A percentile compares a stretch with the other conserved stretches of the same genome.
Conservation (phyloP, 2,113 vertebrate genomes). For the Silurus meridionalis region DNA sequence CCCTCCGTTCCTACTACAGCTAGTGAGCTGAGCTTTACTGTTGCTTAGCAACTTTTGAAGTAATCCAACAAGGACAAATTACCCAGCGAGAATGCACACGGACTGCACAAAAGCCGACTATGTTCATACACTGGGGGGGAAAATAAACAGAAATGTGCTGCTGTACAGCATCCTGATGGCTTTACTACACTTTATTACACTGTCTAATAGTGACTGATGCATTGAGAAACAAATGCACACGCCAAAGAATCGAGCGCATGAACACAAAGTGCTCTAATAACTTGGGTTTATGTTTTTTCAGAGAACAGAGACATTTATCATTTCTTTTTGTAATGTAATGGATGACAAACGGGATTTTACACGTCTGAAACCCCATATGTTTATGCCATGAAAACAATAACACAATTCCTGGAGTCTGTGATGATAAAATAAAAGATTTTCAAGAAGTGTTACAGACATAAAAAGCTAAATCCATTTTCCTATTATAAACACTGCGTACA, state of each 20-base stretch:
- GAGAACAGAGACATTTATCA: neutral
- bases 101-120: conserved; percentile 40
- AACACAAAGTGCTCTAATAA: neutral
- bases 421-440: neutral
- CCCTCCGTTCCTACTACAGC: conserved; percentile 9
- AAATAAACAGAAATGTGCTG: conserved; percentile 12
- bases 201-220: neutral
- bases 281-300: neutral
- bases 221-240: no score
- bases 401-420: neutral
- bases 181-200: conserved; percentile 22
- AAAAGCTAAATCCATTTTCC: no score
- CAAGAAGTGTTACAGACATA: neutral
- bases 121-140: conserved; percentile 2
- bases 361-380: neutral
- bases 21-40: conserved; percentile 50
- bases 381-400: neutral
- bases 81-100: conserved; percentile 32
- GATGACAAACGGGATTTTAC: neutral
- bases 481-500: no score
- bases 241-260: no score
- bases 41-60: conserved; percentile 63
- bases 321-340: neutral
- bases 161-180: neutral
- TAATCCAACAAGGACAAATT: conserved; percentile 55